Base-by-base conservation (phyloP, 2,888 invertebrate genomes). In the Lamproptera curius region DNA sequence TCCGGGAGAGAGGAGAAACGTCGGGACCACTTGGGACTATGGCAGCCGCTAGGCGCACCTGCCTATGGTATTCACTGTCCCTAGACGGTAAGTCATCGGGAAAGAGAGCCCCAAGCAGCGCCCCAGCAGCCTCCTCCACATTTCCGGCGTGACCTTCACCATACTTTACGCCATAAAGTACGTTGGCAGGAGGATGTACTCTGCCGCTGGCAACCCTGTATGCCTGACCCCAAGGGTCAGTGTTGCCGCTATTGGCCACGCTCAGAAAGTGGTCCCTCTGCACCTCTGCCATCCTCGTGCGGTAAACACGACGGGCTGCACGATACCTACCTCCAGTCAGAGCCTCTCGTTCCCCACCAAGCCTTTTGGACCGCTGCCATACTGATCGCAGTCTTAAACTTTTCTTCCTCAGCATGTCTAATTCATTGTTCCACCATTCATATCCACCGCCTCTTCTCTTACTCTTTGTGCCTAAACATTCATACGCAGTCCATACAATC, bases 41-140 rank as follows among this genome's bases (percentile, higher is more conserved):
- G n/a, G n/a, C 50, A n/a, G n/a, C n/a, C n/a, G n/a, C n/a, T n/a
- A n/a, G n/a, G n/a, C n/a, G n/a, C n/a, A n/a, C n/a, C n/a, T 35
- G 34, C 1, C n/a, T n/a, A n/a, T n/a, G n/a, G n/a, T n/a, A n/a
- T n/a, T n/a, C 6, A 0, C 63, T 60, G 44, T 69, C 66, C 1
- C 0, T 1, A 0, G 28, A 68, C 3, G 11, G n/a, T 3, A 11
- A n/a, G 31, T 31, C 11, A 6, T 31, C 31, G 4, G 31, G 31
- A 11, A n/a, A 31, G 31, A 31, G 11, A 10, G 31, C 31, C 9
- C 11, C 31, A n/a, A 31, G 31, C 31, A 31, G 40, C 0, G 36
- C 34, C 1, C 4, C 8, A 55, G 60, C 59, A 1, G 64, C 53
- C 2, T 36, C 49, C 0, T 33, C 52, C 0, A 51, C 46, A 4